Base-by-base conservation (phyloP, 92 coral and sea anemone species). In the Pocillopora grandis region DNA sequence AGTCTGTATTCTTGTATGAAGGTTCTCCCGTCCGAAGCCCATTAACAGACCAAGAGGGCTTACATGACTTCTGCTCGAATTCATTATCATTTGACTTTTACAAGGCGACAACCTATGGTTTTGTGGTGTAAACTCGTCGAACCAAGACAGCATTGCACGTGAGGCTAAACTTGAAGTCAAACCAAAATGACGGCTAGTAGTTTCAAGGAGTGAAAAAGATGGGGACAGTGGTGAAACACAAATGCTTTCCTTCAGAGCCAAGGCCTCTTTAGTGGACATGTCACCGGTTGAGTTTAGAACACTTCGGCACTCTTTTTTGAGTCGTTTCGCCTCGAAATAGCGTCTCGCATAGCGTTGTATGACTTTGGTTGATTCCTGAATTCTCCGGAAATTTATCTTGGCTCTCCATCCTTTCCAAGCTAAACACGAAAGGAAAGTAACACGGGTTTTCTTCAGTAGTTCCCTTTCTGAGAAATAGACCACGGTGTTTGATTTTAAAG, bases 321-420 rank as follows among this genome's bases (percentile, higher is more conserved):
- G 64, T 52, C 66, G 71, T 37, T 76, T 84, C 55, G 37, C 70
- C 58, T 63, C 12, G 18, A 89, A 70, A 77, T 60, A 80, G 16
- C 58, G 76, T 58, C 85, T 82, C 17, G 66, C 42, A 78, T 48
- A 10, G 61, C 85, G 86, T 72, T 92, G 96, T 21, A 92, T 72
- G 18, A 71, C 71, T 48, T 61, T 18, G 56, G 82, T 86, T 13
- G 93, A 92, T 67, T 72, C 66, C 56, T 87, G 71, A 31, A 69
- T 62, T 74, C 33, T 78, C 49, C 56, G 36, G 83, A 65, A 92
- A 55, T 79, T 83, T 59, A 17, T 73, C 72, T 80, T 81, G 12
- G 61, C 80, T 6, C 71, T 42, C 92, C 90, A 92, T 79, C 92
- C 90, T 64, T 92, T 85, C 76, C 63, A 68, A 56, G 64, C 92